phyloP scores from a whole-genome alignment of 2,113 vertebrate species.

The Zosterops borbonicus region DNA sequence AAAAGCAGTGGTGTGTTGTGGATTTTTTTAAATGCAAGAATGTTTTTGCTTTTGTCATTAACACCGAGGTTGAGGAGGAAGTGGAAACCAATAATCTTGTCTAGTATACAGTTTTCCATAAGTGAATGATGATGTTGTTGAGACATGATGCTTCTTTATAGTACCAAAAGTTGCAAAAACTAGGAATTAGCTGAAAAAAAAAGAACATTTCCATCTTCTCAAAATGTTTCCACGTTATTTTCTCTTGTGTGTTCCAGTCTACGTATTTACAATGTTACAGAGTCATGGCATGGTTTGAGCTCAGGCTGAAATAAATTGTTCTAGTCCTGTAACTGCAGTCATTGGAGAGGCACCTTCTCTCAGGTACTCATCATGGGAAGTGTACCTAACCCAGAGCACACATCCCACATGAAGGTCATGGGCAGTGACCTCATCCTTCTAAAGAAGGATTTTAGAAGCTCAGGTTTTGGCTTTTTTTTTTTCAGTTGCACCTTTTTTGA shows the following conservation, averaged over 20 bases:
- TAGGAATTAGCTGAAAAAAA: neutral
- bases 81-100: neutral
- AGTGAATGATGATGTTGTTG: neutral
- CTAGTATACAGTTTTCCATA: neutral
- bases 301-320: neutral
- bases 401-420: neutral
- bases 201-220: neutral
- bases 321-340: neutral
- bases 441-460: neutral
- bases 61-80: neutral
- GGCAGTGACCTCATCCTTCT: neutral
- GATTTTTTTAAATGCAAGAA: neutral
- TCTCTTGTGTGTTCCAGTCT: neutral
- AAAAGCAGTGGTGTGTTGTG: neutral
- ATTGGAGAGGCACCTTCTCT: neutral
- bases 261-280: neutral
- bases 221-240: neutral
- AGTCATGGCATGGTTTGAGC: neutral
- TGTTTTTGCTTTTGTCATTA: neutral
- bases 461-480: neutral
- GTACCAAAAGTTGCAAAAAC: neutral
- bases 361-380: neutral
- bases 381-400: neutral
- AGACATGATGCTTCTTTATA: neutral
- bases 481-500: neutral